Base-by-base conservation (phyloP, 2,888 invertebrate genomes). In the Lissonota sp. region DNA sequence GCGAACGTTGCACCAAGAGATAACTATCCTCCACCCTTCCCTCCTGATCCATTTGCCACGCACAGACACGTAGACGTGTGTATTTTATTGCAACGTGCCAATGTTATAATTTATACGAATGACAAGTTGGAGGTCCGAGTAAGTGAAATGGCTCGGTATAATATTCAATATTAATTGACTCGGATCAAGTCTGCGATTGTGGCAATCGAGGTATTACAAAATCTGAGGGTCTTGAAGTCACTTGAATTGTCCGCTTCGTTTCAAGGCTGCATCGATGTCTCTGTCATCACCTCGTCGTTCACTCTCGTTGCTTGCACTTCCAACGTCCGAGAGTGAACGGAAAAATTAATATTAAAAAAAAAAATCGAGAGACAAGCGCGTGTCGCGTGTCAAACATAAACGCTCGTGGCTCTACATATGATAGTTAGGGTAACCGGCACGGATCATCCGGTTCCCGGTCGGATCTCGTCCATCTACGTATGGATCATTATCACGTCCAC, bases 361-460 rank as follows among this genome's bases (percentile, higher is more conserved):
- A 58, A 79, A 76, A 57, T 62, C 58, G 70, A 8, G 44, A 58
- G 40, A 57, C 12, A 40, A 63, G 83, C 66, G 71, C 71, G 73
- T 79, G 80, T 78, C 77, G 70, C 74, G 73, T 77, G 82, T 83
- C 80, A 78, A 37, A 46, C 37, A 67, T 60, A 16, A 12, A 8
- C 6, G 42, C 8, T 26, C 10, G 37, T 26, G 26, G n/a, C 10
- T 46, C 26, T 70, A 12, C n/a, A 40, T 60, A 14, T 53, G 44
- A 57, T 73, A 14, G 44, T 55, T 57, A 37, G 16, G 63, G 71
- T 44, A 60, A 71, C 51, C 71, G 62, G 82, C 82, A 79, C 82
- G 79, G 64, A 82, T 82, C 79, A 82, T 82, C 82, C 82, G 79
- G 82, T 79, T 79, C 57, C 82, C 82, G 79, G 71, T 82, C 79